These are phyloP conservation scores for Abrostola tripartita DNA, from an alignment of 2,888 invertebrate species.

Conservation along the genomic window DNA sequence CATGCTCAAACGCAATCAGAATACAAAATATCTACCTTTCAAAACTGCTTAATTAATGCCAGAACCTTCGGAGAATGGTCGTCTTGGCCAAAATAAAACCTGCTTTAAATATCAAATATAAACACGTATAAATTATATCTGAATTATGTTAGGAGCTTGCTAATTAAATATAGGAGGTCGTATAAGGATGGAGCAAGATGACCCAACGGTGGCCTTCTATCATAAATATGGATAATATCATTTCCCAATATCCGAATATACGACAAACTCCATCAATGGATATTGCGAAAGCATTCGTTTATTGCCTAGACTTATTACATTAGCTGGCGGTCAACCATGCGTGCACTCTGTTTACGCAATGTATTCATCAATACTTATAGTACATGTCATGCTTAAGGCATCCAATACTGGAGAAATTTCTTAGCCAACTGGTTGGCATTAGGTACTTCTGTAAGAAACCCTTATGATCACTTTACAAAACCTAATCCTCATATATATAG, in stretches of 20 bases:
- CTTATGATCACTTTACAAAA: too few species aligned
- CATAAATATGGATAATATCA: slow-evolving; percentile 25
- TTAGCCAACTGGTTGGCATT: slow-evolving; percentile 9
- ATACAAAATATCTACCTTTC: slow-evolving; percentile 22
- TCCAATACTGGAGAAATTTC: slow-evolving; percentile 17
- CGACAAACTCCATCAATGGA: slow-evolving; percentile 47
- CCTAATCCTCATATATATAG: too few species aligned
- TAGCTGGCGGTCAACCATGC: slow-evolving; percentile 50
- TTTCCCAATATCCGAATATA: slow-evolving; percentile 51
- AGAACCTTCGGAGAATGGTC: slow-evolving; percentile 23
- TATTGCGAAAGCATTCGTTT: slow-evolving; percentile 53
- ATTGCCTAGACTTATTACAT: slow-evolving; percentile 50
- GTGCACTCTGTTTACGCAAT: slow-evolving; percentile 56
- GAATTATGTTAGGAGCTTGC: too few species aligned
- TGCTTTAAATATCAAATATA: neutral
- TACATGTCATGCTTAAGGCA: slow-evolving; percentile 21
- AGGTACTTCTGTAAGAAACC: neutral
- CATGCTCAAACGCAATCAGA: slow-evolving; percentile 14
- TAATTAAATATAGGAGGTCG: slow-evolving; percentile 35
- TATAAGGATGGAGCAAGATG: slow-evolving; percentile 26
- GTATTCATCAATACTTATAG: slow-evolving; percentile 40
- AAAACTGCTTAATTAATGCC: slow-evolving; percentile 24
- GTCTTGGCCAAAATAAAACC: slow-evolving; percentile 13
- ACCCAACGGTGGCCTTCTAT: slow-evolving; percentile 28
- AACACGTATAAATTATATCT: slow-evolving; percentile 15